Evolutionary conservation across 1,140 invertebrate genomes (phyloP).

Genomic region (Halesus radiatus): DNA sequence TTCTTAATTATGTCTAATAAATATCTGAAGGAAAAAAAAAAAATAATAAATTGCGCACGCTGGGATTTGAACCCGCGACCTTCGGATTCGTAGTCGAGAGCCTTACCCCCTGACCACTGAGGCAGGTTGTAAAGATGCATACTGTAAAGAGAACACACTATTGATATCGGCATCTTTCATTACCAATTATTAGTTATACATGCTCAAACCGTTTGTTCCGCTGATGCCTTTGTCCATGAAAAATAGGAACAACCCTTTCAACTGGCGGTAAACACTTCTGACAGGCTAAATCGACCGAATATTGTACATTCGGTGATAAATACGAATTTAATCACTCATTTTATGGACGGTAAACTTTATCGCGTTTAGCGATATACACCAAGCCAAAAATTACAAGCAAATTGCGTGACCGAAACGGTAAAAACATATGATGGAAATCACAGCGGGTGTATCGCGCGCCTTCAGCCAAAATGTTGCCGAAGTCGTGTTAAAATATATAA

Average conservation of each 20-base stretch:
- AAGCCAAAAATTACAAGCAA: constrained; percentile 30
- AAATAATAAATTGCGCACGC: too few relatives aligned
- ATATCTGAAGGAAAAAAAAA: too few relatives aligned
- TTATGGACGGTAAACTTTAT: constrained; percentile 15
- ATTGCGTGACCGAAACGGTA: constrained; percentile 34
- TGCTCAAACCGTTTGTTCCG: too few relatives aligned
- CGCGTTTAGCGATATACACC: constrained; percentile 14
- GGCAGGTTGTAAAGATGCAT: too few relatives aligned
- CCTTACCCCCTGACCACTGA: too few relatives aligned
- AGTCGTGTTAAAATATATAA: too few relatives aligned
- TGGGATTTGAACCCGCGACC: too few relatives aligned
- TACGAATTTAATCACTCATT: constrained; percentile 24
- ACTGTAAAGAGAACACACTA: too few relatives aligned
- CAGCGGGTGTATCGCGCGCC: background rate
- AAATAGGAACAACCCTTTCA: background rate
- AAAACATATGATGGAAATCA: constrained; percentile 17
- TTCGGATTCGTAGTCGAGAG: too few relatives aligned
- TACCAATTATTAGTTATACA: too few relatives aligned
- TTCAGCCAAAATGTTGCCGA: background rate
- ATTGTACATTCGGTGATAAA: constrained; percentile 25
- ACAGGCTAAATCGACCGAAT: constrained; percentile 5
- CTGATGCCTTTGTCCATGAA: background rate
- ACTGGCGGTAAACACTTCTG: background rate
- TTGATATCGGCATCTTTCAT: too few relatives aligned
- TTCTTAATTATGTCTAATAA: too few relatives aligned